Base-by-base conservation (phyloP, 92 coral and sea anemone species). In the Phenganax subtilis region DNA sequence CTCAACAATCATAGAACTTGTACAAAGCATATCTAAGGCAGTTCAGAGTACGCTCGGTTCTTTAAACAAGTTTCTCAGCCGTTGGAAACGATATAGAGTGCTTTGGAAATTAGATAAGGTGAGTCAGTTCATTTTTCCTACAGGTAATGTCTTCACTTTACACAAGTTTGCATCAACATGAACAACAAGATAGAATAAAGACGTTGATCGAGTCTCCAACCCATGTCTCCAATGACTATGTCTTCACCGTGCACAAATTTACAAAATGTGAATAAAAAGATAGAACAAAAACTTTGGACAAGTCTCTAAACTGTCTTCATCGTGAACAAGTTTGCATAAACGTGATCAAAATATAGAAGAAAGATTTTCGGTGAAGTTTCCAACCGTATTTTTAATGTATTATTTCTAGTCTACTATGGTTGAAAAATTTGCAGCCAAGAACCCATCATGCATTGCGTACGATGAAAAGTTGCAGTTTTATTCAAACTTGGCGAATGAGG, bases 51-150 rank as follows among this genome's bases (percentile, higher is more conserved):
- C 96, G 25, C 91, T 96, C 75, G 92, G 96, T 17, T 85, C 92
- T 51, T 87, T 96, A 17, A 96, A 90, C 88, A 96, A 96, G 87
- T 92, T 85, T 77, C 89, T 96, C 75, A 96, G 88, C 65, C 90
- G 99, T 20, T 96, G 97, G 97, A 89, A 93, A 72, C 87, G 97
- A n/a, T 96, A 96, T 82, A 76, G 99, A 72, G 88, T 89, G 64
- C 85, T 96, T 59, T 96, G 99, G 99, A 96, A 96, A 62, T 92
- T 96, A 11, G 99, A 96, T 81, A 96, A 96, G 93, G 99, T 96
- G 75, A 30, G 88, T 77, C 20, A 9, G 7, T 4, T 59, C 17
- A 72, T 58, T 12, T 20, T 29, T 10, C 14, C n/a, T 12, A 11
- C 44, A 16, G 51, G 5, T 37, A 37, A 37, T 37, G 47, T 37